phyloP scores from a whole-genome alignment of 1,140 invertebrate species.

The Tetraneura akinire region DNA sequence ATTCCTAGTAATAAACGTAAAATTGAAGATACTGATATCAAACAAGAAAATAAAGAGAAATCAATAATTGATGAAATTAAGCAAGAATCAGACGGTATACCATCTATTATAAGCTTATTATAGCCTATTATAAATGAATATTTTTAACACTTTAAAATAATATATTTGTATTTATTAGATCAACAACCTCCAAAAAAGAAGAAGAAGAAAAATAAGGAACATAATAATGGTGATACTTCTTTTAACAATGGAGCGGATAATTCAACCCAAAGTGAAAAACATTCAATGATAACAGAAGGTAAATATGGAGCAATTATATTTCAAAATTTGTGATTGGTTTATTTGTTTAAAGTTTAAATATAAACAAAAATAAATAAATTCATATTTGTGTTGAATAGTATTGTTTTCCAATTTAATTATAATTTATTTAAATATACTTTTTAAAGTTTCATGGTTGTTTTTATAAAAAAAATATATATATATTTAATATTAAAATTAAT shows the following conservation, averaged over 20 bases:
- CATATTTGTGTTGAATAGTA: too few species aligned
- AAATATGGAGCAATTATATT: neutral
- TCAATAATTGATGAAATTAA: neutral
- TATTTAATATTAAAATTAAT: too few species aligned
- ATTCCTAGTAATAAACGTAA: constrained; percentile 60
- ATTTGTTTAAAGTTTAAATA: too few species aligned
- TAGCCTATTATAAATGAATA: neutral
- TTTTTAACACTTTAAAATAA: neutral
- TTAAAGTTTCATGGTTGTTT: too few species aligned
- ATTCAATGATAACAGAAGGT: constrained; percentile 31
- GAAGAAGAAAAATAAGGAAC: constrained; percentile 36
- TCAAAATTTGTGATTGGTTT: too few species aligned
- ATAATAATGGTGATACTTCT: constrained; percentile 10
- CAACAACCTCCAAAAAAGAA: constrained; percentile 40
- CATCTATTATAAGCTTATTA: too few species aligned
- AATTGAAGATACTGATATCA: constrained; percentile 60
- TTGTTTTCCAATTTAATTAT: too few species aligned
- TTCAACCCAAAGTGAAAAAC: constrained; percentile 31
- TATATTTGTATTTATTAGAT: neutral
- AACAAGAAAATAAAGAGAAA: constrained; percentile 59
- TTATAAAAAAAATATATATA: too few species aligned
- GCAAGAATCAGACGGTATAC: constrained; percentile 10
- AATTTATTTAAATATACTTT: too few species aligned
- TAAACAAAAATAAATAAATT: too few species aligned
- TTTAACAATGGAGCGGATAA: neutral